phyloP scores from a whole-genome alignment of 2,113 vertebrate genomes.

The Engystomops pustulosus region DNA sequence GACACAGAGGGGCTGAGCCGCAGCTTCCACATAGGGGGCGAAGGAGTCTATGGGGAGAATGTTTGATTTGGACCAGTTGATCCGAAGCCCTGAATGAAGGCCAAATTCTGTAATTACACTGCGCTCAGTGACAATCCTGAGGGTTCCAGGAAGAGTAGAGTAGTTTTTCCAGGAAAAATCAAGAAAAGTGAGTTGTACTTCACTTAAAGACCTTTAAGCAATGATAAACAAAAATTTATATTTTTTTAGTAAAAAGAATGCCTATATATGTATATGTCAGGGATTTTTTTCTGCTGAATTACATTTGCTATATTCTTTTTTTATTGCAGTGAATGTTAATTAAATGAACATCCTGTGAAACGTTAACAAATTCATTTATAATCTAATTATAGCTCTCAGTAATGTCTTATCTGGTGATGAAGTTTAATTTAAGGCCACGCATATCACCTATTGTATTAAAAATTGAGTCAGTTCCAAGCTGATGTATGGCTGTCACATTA shows the following conservation, averaged over 20 bases:
- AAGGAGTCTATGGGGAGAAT: too few relatives aligned
- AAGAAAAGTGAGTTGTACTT: too few relatives aligned
- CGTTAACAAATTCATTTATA: conserved; percentile 55
- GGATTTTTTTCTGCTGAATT: not conserved
- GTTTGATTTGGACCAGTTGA: too few relatives aligned
- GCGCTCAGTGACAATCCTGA: too few relatives aligned
- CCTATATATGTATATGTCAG: not conserved
- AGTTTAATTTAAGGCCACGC: conserved; percentile 47
- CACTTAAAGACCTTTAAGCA: too few relatives aligned
- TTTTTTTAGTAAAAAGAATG: not conserved
- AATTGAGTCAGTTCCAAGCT: conserved; percentile 21
- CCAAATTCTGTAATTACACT: too few relatives aligned
- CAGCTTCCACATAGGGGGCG: too few relatives aligned
- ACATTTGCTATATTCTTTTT: conserved; percentile 18
- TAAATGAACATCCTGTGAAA: conserved; percentile 18
- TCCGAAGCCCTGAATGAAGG: too few relatives aligned
- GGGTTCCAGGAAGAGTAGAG: too few relatives aligned
- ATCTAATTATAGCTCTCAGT: conserved; percentile 49
- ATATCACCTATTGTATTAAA: conserved; percentile 55
- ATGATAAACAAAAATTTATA: too few relatives aligned
- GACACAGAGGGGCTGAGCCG: too few relatives aligned
- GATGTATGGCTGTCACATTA: conserved; percentile 46
- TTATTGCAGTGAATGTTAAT: conserved; percentile 15
- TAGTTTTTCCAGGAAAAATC: too few relatives aligned
- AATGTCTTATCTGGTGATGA: conserved; percentile 53